A percentile compares a stretch with the other conserved stretches of the same genome.
These are phyloP conservation scores for Ormyrus labotus DNA, from an alignment of 2,888 invertebrate genomes.

Conservation along the genomic window DNA sequence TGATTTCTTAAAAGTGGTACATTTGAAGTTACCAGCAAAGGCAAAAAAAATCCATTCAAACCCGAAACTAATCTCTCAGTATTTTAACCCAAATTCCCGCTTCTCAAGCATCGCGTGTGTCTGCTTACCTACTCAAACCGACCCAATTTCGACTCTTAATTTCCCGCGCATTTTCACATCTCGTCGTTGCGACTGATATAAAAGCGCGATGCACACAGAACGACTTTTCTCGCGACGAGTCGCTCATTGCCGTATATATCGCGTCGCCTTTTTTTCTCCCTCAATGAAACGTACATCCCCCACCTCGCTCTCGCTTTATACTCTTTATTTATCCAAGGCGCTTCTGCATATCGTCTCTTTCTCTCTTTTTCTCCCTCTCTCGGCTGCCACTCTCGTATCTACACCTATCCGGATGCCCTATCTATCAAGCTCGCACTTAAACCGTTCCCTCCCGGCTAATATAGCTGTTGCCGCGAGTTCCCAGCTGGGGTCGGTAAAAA, in stretches of 20 bases:
- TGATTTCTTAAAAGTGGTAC: too few species aligned
- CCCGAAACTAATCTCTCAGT: not conserved
- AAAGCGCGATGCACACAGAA: not conserved
- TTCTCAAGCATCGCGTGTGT: too few species aligned
- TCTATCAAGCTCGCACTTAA: slow-evolving; percentile 24
- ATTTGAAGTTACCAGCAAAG: too few species aligned
- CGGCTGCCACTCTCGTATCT: not conserved
- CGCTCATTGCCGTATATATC: not conserved
- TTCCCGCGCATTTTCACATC: not conserved
- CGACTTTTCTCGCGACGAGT: not conserved
- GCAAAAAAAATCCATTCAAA: not conserved
- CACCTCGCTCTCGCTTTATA: not conserved
- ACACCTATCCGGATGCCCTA: slow-evolving; percentile 6
- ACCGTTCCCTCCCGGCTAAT: not conserved
- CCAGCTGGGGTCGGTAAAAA: not conserved
- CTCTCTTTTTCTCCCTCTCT: not conserved
- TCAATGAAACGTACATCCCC: not conserved
- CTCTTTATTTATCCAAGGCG: too few species aligned
- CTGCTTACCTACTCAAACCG: not conserved
- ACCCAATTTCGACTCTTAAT: slow-evolving; percentile 6
- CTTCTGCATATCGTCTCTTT: not conserved
- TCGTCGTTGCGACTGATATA: not conserved
- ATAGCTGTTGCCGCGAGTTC: not conserved
- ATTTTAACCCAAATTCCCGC: not conserved
- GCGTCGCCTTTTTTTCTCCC: not conserved